These are phyloP conservation scores for Plagodis dolabraria DNA, from an alignment of 2,888 invertebrate species.

Conservation along the genomic window DNA sequence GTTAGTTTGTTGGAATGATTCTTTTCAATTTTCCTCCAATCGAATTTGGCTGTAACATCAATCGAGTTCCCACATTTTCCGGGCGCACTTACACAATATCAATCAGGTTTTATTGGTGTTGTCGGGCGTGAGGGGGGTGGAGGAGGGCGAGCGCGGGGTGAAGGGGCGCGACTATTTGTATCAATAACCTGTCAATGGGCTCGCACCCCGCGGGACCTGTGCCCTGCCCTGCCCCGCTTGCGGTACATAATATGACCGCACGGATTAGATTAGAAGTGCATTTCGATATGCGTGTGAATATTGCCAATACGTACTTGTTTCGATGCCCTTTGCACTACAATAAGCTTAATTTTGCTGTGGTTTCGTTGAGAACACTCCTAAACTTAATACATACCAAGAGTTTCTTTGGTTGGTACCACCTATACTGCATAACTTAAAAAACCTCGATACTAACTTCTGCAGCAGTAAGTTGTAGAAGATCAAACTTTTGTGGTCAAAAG, in stretches of 20 bases:
- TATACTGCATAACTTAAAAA: too few species aligned
- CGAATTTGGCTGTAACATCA: slow-evolving; percentile 84
- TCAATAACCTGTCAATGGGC: slow-evolving; percentile 86
- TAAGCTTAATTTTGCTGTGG: too few species aligned
- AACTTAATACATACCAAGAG: too few species aligned
- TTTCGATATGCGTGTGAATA: slow-evolving; percentile 67
- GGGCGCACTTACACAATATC: slow-evolving; percentile 84
- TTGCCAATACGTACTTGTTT: slow-evolving; percentile 16
- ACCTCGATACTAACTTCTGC: too few species aligned
- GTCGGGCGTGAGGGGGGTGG: slow-evolving; percentile 64
- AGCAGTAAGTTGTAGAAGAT: too few species aligned
- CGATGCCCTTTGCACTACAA: too few species aligned
- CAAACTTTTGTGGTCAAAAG: too few species aligned
- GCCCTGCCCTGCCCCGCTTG: slow-evolving; percentile 66
- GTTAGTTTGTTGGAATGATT: slow-evolving; percentile 51
- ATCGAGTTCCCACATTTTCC: slow-evolving; percentile 85
- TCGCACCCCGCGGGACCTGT: slow-evolving; percentile 73
- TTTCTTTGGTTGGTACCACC: too few species aligned
- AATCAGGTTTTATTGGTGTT: slow-evolving; percentile 85
- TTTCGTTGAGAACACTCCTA: too few species aligned
- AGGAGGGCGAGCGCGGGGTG: slow-evolving; percentile 50
- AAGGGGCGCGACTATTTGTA: slow-evolving; percentile 77
- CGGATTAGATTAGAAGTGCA: slow-evolving; percentile 78
- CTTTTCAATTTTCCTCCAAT: slow-evolving; percentile 84
- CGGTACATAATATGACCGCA: slow-evolving; percentile 62